phyloP scores from a whole-genome alignment of 2,888 invertebrate genomes.

The Zaprionus lineosus region DNA sequence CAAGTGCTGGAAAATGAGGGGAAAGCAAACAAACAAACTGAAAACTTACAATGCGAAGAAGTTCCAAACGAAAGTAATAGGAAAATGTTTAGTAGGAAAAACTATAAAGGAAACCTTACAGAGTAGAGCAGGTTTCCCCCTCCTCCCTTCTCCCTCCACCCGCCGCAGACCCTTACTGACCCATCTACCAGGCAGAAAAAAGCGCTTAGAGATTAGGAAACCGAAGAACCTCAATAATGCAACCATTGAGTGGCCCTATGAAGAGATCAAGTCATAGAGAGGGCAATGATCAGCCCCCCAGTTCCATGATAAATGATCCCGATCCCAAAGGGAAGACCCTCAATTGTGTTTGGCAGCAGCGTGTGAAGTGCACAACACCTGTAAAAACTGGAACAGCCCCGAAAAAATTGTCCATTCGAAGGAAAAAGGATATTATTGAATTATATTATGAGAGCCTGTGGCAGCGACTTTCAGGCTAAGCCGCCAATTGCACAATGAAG shows the following conservation, averaged over 20 bases:
- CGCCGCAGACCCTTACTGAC: constrained; percentile 5
- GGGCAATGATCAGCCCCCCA: constrained; percentile 26
- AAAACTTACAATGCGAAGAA: no score
- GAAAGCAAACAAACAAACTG: no score
- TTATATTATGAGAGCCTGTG: neutral
- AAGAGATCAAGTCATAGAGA: constrained; percentile 31
- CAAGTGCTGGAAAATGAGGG: neutral
- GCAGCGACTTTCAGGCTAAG: neutral
- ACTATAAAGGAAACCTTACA: neutral
- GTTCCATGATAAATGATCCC: constrained; percentile 14
- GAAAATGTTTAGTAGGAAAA: no score
- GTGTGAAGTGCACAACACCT: constrained; percentile 54
- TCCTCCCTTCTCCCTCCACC: no score
- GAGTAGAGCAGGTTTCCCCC: no score
- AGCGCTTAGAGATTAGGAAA: constrained; percentile 36
- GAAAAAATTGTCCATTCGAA: constrained; percentile 3
- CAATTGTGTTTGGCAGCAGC: constrained; percentile 14
- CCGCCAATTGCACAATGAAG: constrained; percentile 73
- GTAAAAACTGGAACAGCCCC: constrained; percentile 44
- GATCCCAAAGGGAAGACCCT: constrained; percentile 36
- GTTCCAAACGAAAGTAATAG: no score
- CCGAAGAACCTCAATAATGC: constrained; percentile 46
- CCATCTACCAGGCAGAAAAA: no score
- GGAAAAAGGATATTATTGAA: constrained; percentile 33
- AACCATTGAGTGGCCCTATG: constrained; percentile 35